Base-by-base conservation (phyloP, 2,888 invertebrate genomes). In the Euzetes globulus region DNA sequence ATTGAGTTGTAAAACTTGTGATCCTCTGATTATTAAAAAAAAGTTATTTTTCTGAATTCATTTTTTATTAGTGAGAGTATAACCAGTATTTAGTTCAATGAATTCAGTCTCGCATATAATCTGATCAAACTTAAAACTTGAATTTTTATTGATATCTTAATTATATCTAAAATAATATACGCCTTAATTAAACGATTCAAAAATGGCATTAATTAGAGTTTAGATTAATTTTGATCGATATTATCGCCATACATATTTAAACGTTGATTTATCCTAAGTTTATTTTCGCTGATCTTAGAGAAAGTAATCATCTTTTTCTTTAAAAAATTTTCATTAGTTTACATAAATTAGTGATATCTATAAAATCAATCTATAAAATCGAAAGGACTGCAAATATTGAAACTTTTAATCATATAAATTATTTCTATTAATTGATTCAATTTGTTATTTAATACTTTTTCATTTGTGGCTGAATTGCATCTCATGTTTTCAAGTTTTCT, bases 51-150 rank as follows among this genome's bases (percentile, higher is more conserved):
- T 25, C 4, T 58, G 22, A 22, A 1, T n/a, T 50, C 3, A 50
- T 7, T 50, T 50, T 13, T 50, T 50, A n/a, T 50, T 4, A 50
- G 4, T n/a, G 15, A 50, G 50, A 50, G 17, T n/a, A 50, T n/a
- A 50, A 50, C 50, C 50, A 63, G n/a, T 63, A 63, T 63, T 63
- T 63, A 29, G 33, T 63, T 63, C 63, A 63, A 63, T 63, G 63
- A 33, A 33, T 63, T 63, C 63, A 33, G 6, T 58, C 19, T 25
- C 19, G 11, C n/a, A 29, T 50, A 50, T n/a, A 63, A 63, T 63
- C 63, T 33, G 63, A 63, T 63, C 33, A 63, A 63, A 63, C 1
- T 63, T 60, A 60, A 27, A 60, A 27, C n/a, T 63, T 33, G n/a
- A 47, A 55, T 55, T 15, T 25, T 15, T 55, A 19, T 19, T 25